These are phyloP conservation scores for Brachionichthys hirsutus DNA, from an alignment of 2,113 vertebrate species.

Conservation along the genomic window DNA sequence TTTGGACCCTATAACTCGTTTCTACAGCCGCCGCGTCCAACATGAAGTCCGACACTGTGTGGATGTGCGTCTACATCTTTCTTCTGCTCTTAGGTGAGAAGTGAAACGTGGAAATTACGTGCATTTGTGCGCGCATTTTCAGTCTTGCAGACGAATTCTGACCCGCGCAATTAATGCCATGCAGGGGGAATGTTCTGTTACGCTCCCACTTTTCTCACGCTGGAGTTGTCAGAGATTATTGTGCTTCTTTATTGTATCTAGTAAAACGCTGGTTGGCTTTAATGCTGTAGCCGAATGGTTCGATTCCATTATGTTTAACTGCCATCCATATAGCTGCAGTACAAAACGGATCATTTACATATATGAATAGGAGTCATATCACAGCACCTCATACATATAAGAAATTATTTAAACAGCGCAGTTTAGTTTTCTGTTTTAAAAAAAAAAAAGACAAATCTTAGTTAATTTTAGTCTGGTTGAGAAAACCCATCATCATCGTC, in stretches of 20 bases:
- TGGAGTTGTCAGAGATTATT: slow-evolving; percentile 15
- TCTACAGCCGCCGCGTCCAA: slow-evolving; percentile 38
- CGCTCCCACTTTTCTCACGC: slow-evolving; percentile 12
- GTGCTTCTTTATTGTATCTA: neutral
- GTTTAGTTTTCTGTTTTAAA: slow-evolving; percentile 1
- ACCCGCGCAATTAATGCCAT: neutral
- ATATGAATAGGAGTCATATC: slow-evolving; percentile 3
- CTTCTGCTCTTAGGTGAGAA: slow-evolving; percentile 71
- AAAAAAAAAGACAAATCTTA: neutral
- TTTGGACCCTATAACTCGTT: slow-evolving; percentile 46
- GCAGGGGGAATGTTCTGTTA: neutral
- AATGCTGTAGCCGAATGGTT: neutral
- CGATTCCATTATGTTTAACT: slow-evolving; percentile 26
- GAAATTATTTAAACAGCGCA: neutral
- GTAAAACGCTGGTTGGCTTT: slow-evolving; percentile 4
- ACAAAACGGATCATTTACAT: slow-evolving; percentile 1
- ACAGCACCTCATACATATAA: neutral
- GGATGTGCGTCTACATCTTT: slow-evolving; percentile 60
- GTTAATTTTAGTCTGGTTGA: neutral
- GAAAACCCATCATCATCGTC: neutral
- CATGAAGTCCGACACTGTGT: slow-evolving; percentile 66
- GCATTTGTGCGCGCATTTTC: neutral
- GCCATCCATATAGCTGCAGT: slow-evolving; percentile 19
- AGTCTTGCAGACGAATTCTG: neutral
- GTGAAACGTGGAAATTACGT: slow-evolving; percentile 7